These are phyloP conservation scores for Oreochromis niloticus DNA, from an alignment of 2,113 vertebrate genomes.

Conservation along the genomic window DNA sequence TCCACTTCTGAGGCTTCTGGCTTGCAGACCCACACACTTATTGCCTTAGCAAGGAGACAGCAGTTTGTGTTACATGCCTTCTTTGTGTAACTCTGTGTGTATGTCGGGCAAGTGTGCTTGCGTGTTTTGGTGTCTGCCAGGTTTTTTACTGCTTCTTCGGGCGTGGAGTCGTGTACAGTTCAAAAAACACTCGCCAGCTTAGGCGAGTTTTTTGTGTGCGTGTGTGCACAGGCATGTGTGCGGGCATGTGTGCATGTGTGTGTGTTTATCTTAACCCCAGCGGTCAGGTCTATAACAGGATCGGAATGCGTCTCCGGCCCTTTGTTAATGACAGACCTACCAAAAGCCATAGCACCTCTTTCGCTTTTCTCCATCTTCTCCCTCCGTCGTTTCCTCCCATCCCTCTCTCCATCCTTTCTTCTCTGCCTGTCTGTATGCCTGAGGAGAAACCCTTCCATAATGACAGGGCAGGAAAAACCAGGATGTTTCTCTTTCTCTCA, in stretches of 20 bases:
- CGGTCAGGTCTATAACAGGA: conserved; percentile 73
- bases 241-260: not conserved
- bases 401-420: conserved; percentile 11
- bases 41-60: not conserved
- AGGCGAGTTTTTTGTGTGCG: not conserved
- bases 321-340: conserved; percentile 75
- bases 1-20: conserved; percentile 23
- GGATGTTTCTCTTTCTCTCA: conserved; percentile 55
- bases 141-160: conserved; percentile 8
- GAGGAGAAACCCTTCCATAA: conserved; percentile 45
- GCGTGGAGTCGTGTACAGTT: conserved; percentile 55
- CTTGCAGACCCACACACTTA: conserved; percentile 2
- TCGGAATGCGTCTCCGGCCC: conserved; percentile 67
- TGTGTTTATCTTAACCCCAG: conserved; percentile 58
- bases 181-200: conserved; percentile 15
- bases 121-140: conserved; percentile 23
- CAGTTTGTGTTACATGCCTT: not conserved
- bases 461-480: conserved; percentile 54
- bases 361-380: conserved; percentile 32
- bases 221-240: not conserved
- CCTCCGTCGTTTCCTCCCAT: conserved; percentile 27
- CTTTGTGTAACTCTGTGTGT: not conserved
- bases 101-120: not conserved
- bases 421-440: conserved; percentile 21
- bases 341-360: conserved; percentile 73